Percentiles rank a stretch among this genome's conserved stretches.
phyloP scores from a whole-genome alignment of 2,113 vertebrate genomes.

The Calonectris borealis region DNA sequence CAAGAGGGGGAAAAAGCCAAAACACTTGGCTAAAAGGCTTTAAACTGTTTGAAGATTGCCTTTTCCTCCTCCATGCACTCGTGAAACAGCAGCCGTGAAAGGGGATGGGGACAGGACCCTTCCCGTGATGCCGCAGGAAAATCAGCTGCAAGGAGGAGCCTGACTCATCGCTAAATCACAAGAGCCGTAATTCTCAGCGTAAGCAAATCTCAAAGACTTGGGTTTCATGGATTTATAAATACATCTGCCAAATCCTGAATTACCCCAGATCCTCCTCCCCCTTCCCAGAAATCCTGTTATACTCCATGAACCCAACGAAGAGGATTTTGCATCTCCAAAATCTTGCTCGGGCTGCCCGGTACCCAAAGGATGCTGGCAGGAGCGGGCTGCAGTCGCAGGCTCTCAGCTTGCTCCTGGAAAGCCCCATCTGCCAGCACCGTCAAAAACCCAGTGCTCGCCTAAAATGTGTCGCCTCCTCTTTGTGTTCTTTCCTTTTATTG shows the following conservation, averaged over 20 bases:
- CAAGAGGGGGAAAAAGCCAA: background rate
- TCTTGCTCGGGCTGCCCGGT: background rate
- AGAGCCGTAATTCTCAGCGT: background rate
- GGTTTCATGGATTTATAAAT: background rate
- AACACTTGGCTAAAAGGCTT: background rate
- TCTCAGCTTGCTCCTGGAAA: background rate
- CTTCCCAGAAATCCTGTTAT: background rate
- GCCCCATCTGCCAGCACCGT: background rate
- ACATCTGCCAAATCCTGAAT: background rate
- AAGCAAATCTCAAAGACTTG: background rate
- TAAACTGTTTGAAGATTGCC: background rate
- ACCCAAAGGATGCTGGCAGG: background rate
- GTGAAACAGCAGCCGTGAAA: background rate
- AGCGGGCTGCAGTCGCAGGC: background rate
- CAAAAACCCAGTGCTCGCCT: background rate
- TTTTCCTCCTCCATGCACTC: background rate
- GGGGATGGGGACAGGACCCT: background rate
- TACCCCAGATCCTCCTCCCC: background rate
- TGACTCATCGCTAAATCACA: constrained; percentile 3
- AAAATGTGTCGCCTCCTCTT: background rate
- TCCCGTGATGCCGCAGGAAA: background rate
- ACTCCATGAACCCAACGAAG: background rate
- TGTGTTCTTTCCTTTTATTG: background rate
- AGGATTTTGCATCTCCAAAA: background rate
- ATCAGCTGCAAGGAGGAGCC: constrained; percentile 7